These are phyloP conservation scores for Chromis chromis DNA, from an alignment of 2,797 vertebrate species.

Conservation along the genomic window DNA sequence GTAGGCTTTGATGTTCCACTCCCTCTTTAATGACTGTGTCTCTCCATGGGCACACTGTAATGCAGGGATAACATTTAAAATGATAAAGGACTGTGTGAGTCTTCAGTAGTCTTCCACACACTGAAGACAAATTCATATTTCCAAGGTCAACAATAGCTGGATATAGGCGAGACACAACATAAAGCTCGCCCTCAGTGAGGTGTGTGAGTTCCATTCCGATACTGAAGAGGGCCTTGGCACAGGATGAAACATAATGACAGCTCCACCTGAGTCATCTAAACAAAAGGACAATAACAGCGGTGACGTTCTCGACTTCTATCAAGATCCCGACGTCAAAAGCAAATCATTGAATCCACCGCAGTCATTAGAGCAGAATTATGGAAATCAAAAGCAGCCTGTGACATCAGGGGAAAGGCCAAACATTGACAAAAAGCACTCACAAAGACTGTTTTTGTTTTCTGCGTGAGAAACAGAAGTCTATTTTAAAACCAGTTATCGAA, in stretches of 20 bases:
- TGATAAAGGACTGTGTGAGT: not conserved
- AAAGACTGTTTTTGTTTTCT: slow-evolving; percentile 7
- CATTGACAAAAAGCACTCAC: slow-evolving; percentile 38
- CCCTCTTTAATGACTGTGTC: slow-evolving; percentile 31
- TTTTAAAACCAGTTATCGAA: not conserved
- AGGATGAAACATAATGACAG: slow-evolving; percentile 1
- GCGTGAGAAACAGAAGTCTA: not conserved
- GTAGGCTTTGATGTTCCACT: slow-evolving; percentile 51
- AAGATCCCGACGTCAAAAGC: slow-evolving; percentile 30
- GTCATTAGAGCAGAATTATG: slow-evolving; percentile 14
- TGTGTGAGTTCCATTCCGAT: slow-evolving; percentile 7
- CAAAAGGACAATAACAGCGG: slow-evolving; percentile 29
- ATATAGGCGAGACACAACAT: slow-evolving; percentile 11
- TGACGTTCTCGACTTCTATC: slow-evolving; percentile 49
- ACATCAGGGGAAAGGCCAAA: slow-evolving; percentile 17
- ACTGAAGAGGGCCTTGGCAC: slow-evolving; percentile 6
- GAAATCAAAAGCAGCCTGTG: slow-evolving; percentile 20
- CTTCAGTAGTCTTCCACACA: not conserved
- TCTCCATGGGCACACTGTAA: not conserved
- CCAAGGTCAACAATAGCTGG: slow-evolving; percentile 13
- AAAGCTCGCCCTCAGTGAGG: not conserved
- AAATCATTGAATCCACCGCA: slow-evolving; percentile 27
- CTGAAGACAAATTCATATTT: not conserved
- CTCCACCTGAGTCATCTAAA: slow-evolving; percentile 26
- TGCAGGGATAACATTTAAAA: slow-evolving; percentile 3